phyloP scores from a whole-genome alignment of 2,888 invertebrate species.

The Phyllotreta cruciferae region DNA sequence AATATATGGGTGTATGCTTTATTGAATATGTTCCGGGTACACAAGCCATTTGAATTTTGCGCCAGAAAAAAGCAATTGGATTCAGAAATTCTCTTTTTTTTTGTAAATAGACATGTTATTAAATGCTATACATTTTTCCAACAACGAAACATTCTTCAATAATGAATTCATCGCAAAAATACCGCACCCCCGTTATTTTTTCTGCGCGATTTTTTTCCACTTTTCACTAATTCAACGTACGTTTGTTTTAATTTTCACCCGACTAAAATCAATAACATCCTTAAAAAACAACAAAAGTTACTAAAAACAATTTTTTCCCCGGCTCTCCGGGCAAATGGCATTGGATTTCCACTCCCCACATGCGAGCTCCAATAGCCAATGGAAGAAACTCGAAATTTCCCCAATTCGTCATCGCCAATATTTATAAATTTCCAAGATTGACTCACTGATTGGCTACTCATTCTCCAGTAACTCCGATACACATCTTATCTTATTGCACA shows the following conservation, averaged over 20 bases:
- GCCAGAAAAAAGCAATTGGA: slow-evolving; percentile 44
- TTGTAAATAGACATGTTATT: slow-evolving; percentile 36
- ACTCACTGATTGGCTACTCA: no score
- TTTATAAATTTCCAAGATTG: no score
- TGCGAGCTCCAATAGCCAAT: no score
- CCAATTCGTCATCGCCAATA: no score
- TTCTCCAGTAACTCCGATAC: no score
- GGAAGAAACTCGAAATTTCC: no score
- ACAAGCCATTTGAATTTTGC: slow-evolving; percentile 41
- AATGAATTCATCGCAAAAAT: slow-evolving; percentile 33
- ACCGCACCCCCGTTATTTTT: slow-evolving; percentile 26
- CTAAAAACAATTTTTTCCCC: no score
- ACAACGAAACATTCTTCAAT: slow-evolving; percentile 28
- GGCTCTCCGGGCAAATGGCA: no score
- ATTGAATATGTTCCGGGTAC: slow-evolving; percentile 49
- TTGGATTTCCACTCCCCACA: no score
- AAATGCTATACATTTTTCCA: slow-evolving; percentile 34
- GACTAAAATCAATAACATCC: slow-evolving; percentile 24
- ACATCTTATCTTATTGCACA: no score
- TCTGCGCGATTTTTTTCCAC: slow-evolving; percentile 15
- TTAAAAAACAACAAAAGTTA: slow-evolving; percentile 19
- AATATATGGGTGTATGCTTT: slow-evolving; percentile 50
- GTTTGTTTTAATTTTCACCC: slow-evolving; percentile 24
- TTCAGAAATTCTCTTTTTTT: slow-evolving; percentile 29
- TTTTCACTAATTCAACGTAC: slow-evolving; percentile 22